phyloP scores from a whole-genome alignment of 2,888 invertebrate genomes.

The Chymomyza amoena region DNA sequence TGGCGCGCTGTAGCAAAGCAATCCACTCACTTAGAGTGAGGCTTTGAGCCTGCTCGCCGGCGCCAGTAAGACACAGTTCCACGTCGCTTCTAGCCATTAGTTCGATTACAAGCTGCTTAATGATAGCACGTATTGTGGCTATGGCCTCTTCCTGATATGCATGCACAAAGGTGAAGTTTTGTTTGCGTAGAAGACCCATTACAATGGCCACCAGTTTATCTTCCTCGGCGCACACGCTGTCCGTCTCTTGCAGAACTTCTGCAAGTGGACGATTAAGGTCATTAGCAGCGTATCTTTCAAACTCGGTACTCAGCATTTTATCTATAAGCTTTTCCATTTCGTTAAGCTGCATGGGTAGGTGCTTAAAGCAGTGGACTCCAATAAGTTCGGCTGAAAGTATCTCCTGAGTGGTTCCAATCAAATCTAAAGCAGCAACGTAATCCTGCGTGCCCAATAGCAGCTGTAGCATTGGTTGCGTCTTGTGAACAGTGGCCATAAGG shows the following conservation, averaged over 20 bases:
- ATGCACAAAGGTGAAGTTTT: slow-evolving; percentile 93
- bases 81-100: slow-evolving; percentile 81
- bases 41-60: slow-evolving; percentile 79
- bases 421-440: slow-evolving; percentile 97
- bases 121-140: slow-evolving; percentile 90
- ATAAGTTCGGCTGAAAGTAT: slow-evolving; percentile 93
- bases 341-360: slow-evolving; percentile 95
- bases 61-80: slow-evolving; percentile 81
- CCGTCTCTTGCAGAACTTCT: slow-evolving; percentile 76
- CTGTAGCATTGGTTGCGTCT: slow-evolving; percentile 98
- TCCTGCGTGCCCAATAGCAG: slow-evolving; percentile 95
- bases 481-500: slow-evolving; percentile 96
- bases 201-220: slow-evolving; percentile 93
- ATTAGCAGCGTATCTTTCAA: slow-evolving; percentile 92
- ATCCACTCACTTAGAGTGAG: slow-evolving; percentile 86
- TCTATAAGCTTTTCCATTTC: slow-evolving; percentile 98
- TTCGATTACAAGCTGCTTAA: slow-evolving; percentile 94
- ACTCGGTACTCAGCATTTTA: slow-evolving; percentile 97
- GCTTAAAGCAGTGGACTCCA: slow-evolving; percentile 96
- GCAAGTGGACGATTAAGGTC: slow-evolving; percentile 92
- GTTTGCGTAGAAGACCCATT: slow-evolving; percentile 92
- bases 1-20: slow-evolving; percentile 83
- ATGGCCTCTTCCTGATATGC: slow-evolving; percentile 93
- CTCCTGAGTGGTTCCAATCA: slow-evolving; percentile 96
- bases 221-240: slow-evolving; percentile 80